Evolutionary conservation across 2,888 invertebrate genomes (phyloP).

Genomic region (Argyresthia albistria): DNA sequence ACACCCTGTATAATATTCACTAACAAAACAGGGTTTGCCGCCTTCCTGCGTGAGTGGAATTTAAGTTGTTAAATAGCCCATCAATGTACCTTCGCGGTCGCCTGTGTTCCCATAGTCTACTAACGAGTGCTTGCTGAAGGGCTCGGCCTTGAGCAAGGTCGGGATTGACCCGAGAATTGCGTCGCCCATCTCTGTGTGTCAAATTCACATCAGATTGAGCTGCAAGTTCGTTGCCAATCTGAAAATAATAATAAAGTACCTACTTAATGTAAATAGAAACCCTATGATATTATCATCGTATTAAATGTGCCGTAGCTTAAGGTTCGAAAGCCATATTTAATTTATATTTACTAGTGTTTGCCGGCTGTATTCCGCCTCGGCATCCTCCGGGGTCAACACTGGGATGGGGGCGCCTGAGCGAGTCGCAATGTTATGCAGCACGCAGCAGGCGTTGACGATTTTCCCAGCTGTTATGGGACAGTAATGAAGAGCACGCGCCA

Average conservation of each 20-base stretch:
- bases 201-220: neutral
- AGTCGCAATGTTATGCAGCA: too few relatives aligned
- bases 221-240: neutral
- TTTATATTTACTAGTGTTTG: neutral
- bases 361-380: neutral
- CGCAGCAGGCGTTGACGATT: neutral
- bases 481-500: slow-evolving; percentile 1
- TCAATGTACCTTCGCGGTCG: too few relatives aligned
- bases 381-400: too few relatives aligned
- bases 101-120: neutral
- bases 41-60: too few relatives aligned
- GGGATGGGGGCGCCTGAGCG: too few relatives aligned
- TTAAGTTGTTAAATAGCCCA: too few relatives aligned
- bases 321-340: neutral
- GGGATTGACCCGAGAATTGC: neutral
- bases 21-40: too few relatives aligned
- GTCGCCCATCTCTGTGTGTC: neutral
- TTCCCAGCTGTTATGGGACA: neutral
- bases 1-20: too few relatives aligned
- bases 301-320: too few relatives aligned
- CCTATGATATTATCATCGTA: too few relatives aligned
- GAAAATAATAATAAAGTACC: too few relatives aligned
- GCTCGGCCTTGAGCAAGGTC: neutral
- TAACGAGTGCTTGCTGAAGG: slow-evolving; percentile 1
- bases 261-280: too few relatives aligned